Conservation (phyloP, 2,113 vertebrate genomes). For the Rhabdornis inornatus region DNA sequence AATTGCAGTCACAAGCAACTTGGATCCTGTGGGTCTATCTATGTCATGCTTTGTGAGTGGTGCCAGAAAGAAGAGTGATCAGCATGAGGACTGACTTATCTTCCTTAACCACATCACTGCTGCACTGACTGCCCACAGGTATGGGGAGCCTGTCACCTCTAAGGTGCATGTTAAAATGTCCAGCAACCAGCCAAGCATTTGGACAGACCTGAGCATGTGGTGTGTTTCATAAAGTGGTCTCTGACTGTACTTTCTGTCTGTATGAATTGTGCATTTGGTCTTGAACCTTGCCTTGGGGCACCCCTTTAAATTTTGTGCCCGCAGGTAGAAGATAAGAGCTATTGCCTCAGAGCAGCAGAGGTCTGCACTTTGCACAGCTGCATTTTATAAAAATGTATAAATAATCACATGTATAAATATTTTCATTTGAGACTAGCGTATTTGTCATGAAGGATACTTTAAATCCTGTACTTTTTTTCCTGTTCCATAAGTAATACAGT, state of each 20-base stretch:
- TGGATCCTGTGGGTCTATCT: not conserved
- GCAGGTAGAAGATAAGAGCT: not conserved
- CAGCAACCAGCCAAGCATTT: not conserved
- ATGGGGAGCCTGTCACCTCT: not conserved
- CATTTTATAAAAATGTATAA: not conserved
- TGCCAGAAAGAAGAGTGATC: not conserved
- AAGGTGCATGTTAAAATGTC: not conserved
- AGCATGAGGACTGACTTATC: not conserved
- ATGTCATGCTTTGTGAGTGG: not conserved
- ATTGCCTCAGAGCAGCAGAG: not conserved
- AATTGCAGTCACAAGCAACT: not conserved
- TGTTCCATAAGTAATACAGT: not conserved
- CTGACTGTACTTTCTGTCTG: not conserved
- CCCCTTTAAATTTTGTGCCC: not conserved
- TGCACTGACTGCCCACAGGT: not conserved
- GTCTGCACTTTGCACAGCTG: not conserved
- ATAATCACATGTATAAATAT: not conserved
- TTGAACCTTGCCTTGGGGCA: not conserved
- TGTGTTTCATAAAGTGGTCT: not conserved
- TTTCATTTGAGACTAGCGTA: not conserved
- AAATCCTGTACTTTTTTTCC: not conserved
- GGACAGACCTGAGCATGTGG: not conserved
- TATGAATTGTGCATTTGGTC: not conserved
- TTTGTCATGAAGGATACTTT: not conserved
- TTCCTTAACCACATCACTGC: not conserved